phyloP scores from a whole-genome alignment of 2,888 invertebrate species.

The Drosophila macrospina region DNA sequence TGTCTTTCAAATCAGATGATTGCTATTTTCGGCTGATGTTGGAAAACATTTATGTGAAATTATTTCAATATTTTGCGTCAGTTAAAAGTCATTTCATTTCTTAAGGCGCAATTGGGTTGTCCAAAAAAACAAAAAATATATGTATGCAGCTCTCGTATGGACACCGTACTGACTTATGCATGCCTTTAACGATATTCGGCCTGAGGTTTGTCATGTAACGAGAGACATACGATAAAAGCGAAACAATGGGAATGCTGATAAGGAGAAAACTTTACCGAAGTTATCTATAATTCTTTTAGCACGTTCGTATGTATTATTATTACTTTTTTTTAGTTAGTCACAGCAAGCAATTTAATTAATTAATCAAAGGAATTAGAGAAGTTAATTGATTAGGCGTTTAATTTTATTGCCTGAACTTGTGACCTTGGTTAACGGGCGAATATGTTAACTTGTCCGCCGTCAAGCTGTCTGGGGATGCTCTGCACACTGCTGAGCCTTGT shows the following conservation, averaged over 20 bases:
- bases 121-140: background rate
- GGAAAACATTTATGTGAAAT: conserved; percentile 32
- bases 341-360: conserved; percentile 21
- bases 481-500: conserved; percentile 20
- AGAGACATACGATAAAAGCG: conserved; percentile 5
- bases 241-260: conserved; percentile 35
- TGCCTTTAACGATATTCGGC: conserved; percentile 10
- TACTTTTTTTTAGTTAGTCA: background rate
- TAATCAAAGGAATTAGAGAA: conserved; percentile 2
- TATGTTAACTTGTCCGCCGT: conserved; percentile 28
- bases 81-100: conserved; percentile 17
- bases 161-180: conserved; percentile 5
- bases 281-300: conserved; percentile 2
- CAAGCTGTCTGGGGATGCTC: conserved; percentile 33
- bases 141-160: background rate
- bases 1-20: conserved; percentile 39
- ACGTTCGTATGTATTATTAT: conserved; percentile 1
- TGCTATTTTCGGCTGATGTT: conserved; percentile 33
- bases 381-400: conserved; percentile 24
- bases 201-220: conserved; percentile 5
- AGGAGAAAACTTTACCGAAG: conserved; percentile 17
- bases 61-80: conserved; percentile 56
- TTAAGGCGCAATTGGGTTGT: conserved; percentile 20
- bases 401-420: conserved; percentile 8
- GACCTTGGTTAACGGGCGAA: conserved; percentile 20